Conservation (phyloP, 2,888 invertebrate species). For the Limenitis camilla region DNA sequence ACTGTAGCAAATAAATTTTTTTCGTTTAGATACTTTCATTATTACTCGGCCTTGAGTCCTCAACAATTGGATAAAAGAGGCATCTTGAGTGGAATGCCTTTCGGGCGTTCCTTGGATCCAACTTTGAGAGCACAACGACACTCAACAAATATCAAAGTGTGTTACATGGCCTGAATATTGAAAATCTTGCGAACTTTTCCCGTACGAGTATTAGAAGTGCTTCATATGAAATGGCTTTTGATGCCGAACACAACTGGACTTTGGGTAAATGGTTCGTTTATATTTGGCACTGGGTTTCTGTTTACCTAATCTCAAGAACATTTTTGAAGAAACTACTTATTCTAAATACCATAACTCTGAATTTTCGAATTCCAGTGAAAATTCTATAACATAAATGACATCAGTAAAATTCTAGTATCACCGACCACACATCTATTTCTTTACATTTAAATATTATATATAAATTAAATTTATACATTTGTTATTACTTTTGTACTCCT, state of each 20-base stretch:
- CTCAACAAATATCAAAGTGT: constrained; percentile 49
- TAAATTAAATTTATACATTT: too few relatives aligned
- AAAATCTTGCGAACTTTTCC: constrained; percentile 47
- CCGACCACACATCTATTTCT: too few relatives aligned
- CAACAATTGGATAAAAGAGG: constrained; percentile 55
- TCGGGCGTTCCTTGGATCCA: constrained; percentile 41
- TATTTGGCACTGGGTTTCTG: constrained; percentile 19
- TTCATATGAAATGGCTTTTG: constrained; percentile 47
- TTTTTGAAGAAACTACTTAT: too few relatives aligned
- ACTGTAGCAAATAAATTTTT: constrained; percentile 8
- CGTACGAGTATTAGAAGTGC: constrained; percentile 49
- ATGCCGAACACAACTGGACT: constrained; percentile 45
- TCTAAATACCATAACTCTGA: too few relatives aligned
- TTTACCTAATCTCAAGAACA: too few relatives aligned
- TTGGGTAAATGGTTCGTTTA: constrained; percentile 31
- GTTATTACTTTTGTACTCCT: too few relatives aligned
- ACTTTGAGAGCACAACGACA: constrained; percentile 42
- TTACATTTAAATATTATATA: too few relatives aligned
- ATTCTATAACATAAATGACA: too few relatives aligned
- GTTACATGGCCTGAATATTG: constrained; percentile 55
- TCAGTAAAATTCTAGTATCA: too few relatives aligned
- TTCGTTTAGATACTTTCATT: constrained; percentile 23
- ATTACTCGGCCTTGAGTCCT: constrained; percentile 33
- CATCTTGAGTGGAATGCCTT: constrained; percentile 45
- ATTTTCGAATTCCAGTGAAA: too few relatives aligned